These are phyloP conservation scores for Parnassius mnemosyne DNA, from an alignment of 2,888 invertebrate species.

Conservation along the genomic window DNA sequence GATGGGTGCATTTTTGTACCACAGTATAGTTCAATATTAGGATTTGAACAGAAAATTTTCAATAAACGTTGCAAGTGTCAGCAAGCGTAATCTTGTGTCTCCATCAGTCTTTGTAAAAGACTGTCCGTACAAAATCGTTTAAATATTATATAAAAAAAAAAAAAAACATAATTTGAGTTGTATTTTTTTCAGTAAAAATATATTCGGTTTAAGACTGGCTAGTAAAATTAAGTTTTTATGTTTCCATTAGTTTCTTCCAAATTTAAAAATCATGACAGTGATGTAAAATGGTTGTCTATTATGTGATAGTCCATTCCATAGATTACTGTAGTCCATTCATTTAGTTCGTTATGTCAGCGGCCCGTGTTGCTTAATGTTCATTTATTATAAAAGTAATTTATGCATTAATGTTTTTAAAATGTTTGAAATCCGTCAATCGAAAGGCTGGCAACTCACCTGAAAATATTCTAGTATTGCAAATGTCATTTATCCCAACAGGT, in stretches of 20 bases:
- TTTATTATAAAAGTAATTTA: no score
- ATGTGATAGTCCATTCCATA: no score
- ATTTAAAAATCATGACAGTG: not conserved
- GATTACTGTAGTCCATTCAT: no score
- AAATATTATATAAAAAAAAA: no score
- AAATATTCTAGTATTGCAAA: no score
- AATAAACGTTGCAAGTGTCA: not conserved
- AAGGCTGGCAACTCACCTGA: no score
- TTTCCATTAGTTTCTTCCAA: conserved; percentile 8
- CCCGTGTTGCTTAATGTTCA: no score
- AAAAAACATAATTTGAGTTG: not conserved
- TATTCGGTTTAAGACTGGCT: conserved; percentile 6
- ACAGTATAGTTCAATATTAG: not conserved
- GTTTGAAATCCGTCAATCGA: no score
- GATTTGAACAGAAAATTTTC: not conserved
- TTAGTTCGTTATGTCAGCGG: no score
- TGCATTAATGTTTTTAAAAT: no score
- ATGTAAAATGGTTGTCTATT: not conserved
- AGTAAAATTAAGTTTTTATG: conserved; percentile 13
- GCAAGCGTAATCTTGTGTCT: not conserved
- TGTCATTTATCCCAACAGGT: no score
- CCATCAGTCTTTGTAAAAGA: not conserved
- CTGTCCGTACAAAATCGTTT: not conserved
- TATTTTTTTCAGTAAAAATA: conserved; percentile 2
- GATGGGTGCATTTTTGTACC: not conserved